phyloP scores from a whole-genome alignment of 1,140 invertebrate genomes.

The Rhynchophorus ferrugineus region DNA sequence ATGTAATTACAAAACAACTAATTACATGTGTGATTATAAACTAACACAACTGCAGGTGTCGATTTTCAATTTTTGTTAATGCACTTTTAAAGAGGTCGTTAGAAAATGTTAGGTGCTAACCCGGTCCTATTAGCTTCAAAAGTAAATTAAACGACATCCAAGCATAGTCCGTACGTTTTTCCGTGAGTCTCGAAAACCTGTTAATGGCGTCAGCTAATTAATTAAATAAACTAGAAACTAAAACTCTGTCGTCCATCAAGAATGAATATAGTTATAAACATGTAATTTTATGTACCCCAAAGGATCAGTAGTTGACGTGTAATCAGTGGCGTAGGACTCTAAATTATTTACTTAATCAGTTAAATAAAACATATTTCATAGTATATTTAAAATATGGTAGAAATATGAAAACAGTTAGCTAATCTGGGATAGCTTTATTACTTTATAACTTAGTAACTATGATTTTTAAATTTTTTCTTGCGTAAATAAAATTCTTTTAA shows the following conservation, averaged over 20 bases:
- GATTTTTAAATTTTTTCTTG: too few relatives aligned
- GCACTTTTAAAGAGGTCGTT: too few relatives aligned
- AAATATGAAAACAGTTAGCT: too few relatives aligned
- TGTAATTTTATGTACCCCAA: conserved; percentile 19
- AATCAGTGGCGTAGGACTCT: conserved; percentile 2
- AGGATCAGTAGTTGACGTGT: conserved; percentile 1
- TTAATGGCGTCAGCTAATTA: conserved; percentile 23
- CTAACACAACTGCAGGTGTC: too few relatives aligned
- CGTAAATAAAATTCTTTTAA: too few relatives aligned
- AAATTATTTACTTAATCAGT: neutral
- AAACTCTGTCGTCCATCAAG: conserved; percentile 23
- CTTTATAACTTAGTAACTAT: too few relatives aligned
- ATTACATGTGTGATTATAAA: too few relatives aligned
- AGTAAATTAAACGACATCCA: neutral
- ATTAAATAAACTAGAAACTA: conserved; percentile 25
- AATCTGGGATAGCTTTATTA: too few relatives aligned
- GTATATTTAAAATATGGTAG: too few relatives aligned
- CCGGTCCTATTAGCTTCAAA: neutral
- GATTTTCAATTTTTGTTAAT: too few relatives aligned
- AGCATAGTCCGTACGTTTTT: neutral
- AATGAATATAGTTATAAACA: conserved; percentile 22
- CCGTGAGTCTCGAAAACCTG: conserved; percentile 7
- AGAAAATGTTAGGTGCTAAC: too few relatives aligned
- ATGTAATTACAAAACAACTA: too few relatives aligned
- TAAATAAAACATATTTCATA: neutral